phyloP scores from a whole-genome alignment of 2,113 vertebrate genomes.

The Anarrhichthys ocellatus region DNA sequence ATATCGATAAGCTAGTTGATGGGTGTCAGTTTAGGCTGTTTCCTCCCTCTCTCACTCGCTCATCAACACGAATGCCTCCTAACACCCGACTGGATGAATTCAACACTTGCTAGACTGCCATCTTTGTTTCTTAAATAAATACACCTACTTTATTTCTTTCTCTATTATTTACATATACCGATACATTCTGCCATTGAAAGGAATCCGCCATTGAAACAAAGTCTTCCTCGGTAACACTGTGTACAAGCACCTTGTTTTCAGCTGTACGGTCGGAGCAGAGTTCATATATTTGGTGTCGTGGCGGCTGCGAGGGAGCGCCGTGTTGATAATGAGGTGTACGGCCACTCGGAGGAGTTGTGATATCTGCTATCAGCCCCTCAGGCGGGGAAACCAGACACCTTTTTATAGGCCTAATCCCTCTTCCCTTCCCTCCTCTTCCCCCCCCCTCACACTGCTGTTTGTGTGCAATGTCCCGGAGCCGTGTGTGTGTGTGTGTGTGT shows the following conservation, averaged over 20 bases:
- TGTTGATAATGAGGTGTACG: conserved; percentile 69
- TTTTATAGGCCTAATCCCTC: conserved; percentile 67
- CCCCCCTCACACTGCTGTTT: conserved; percentile 17
- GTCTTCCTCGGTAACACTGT: not conserved
- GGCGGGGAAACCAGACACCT: conserved; percentile 75
- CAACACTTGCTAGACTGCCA: not conserved
- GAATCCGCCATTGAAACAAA: not conserved
- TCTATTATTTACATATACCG: not conserved
- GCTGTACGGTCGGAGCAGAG: not conserved
- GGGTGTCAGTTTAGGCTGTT: not conserved
- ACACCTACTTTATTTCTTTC: too few species aligned
- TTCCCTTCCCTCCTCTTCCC: conserved; percentile 25
- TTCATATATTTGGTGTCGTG: conserved; percentile 46
- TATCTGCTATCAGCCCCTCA: conserved; percentile 70
- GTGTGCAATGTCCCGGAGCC: conserved; percentile 27
- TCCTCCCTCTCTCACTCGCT: not conserved
- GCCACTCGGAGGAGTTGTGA: conserved; percentile 65
- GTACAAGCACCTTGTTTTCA: conserved; percentile 2
- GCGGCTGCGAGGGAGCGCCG: conserved; percentile 34
- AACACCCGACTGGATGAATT: not conserved
- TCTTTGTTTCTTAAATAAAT: not conserved
- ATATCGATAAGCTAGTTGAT: conserved; percentile 15
- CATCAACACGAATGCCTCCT: not conserved
- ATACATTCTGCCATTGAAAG: not conserved
- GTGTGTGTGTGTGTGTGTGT: conserved; percentile 4